phyloP scores from a whole-genome alignment of 2,888 invertebrate genomes.

The Brachylomia viminalis region DNA sequence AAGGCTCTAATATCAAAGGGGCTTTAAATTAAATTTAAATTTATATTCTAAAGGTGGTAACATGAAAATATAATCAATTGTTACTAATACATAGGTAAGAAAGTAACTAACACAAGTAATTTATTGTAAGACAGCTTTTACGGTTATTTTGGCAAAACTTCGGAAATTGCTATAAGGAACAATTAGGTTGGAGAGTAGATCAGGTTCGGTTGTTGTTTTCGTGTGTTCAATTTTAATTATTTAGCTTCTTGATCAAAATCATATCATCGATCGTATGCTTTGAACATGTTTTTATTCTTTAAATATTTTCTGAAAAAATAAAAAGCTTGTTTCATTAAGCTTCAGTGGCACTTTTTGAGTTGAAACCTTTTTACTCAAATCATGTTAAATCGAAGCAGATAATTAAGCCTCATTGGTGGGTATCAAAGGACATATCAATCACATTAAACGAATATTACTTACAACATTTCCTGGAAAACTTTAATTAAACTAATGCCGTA shows the following conservation, averaged over 20 bases:
- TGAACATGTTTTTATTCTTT: not conserved
- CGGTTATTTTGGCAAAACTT: conserved; percentile 7
- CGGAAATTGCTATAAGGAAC: conserved; percentile 29
- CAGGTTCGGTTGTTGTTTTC: not conserved
- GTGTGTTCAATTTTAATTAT: not conserved
- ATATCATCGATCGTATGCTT: not conserved
- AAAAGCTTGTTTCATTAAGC: not conserved
- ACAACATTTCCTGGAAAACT: not conserved
- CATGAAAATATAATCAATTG: conserved; percentile 37
- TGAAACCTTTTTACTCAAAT: not conserved
- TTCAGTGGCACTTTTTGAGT: not conserved
- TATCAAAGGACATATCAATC: not conserved
- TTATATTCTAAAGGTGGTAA: conserved; percentile 30
- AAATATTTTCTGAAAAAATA: not conserved
- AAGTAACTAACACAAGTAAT: conserved; percentile 38
- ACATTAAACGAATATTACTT: not conserved
- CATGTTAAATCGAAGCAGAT: not conserved
- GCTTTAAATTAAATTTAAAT: conserved; percentile 37
- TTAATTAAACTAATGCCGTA: conserved; percentile 44
- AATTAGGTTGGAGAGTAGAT: conserved; percentile 23
- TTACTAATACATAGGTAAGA: conserved; percentile 24
- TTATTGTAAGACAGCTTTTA: conserved; percentile 9
- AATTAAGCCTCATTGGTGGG: not conserved
- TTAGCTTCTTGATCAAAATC: not conserved
- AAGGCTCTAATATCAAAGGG: conserved; percentile 30